Evolutionary conservation across 2,888 invertebrate species (phyloP), one percentile per base, ranked within the genome.

Genomic region (Melieria crassipennis): DNA sequence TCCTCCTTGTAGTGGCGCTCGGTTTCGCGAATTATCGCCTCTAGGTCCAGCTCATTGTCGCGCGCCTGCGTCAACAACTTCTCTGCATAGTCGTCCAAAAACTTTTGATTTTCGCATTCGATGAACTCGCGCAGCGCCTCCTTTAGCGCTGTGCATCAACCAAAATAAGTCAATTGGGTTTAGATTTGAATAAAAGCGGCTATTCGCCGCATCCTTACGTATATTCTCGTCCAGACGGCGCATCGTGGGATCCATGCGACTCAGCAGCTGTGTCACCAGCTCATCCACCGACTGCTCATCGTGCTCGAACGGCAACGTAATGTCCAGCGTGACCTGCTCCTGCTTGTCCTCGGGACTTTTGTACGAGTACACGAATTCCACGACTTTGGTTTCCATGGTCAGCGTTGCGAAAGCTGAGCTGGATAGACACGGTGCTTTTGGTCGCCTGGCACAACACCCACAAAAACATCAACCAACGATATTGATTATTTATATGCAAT

Each of bases 1-100:
- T 97, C 95, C 82, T 94, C 90, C 80, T 92, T 93, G 84, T 93
- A 95, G 7, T 91, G 86, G 76, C 92, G 92, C 82, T 95, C 95
- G 91, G 94, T 95, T 79, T 91, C 90, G 80, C 92, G 92, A 2
- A 94, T 92, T 11, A 93, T 88, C 43, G 92, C 91, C 79, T 96
- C 95, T 1, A 93, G 88, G 82, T 93, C 92, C 0, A 91, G 84
- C 70, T 90, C 89, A 71, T 91, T 91, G 78, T 88, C 89, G 76
- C 89, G 91, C 0, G 91, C 89, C 69, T 89, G 89, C 64, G 90
- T 87, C 1, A 94, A 85, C 0, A 91, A 84, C 69, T 88, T 89
- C 70, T 90, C 91, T 73, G 91, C 91, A 78, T 90, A 88, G 66
- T 90, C 89, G 83, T 93, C 92, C 82, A 91, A 89, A 80, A 90